These are phyloP conservation scores for Graptemys geographica DNA, from an alignment of 2,797 vertebrate species.

Conservation along the genomic window DNA sequence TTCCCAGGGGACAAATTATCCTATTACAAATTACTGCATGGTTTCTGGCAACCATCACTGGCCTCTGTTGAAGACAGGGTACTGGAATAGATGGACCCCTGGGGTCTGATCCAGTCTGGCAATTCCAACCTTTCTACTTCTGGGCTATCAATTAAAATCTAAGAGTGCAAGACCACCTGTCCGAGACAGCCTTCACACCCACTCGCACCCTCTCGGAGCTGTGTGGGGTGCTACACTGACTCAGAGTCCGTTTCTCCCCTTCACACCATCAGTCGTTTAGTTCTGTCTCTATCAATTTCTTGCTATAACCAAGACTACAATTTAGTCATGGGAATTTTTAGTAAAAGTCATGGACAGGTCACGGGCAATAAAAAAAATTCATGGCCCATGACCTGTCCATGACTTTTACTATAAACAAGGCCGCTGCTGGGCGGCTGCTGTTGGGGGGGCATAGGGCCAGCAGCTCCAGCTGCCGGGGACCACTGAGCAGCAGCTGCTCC, in stretches of 20 bases:
- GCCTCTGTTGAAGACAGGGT: not conserved
- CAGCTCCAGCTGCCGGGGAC: too few relatives aligned
- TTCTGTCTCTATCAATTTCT: not conserved
- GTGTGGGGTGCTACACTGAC: not conserved
- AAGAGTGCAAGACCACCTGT: not conserved
- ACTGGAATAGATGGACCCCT: not conserved
- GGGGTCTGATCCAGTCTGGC: not conserved
- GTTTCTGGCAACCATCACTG: not conserved
- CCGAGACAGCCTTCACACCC: not conserved
- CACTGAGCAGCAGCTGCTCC: too few relatives aligned
- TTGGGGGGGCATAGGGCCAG: too few relatives aligned
- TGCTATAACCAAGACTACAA: too few relatives aligned
- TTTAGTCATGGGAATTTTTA: too few relatives aligned
- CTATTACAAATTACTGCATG: not conserved
- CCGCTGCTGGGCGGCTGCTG: too few relatives aligned
- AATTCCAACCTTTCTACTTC: not conserved
- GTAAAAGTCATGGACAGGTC: too few relatives aligned
- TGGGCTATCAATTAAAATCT: not conserved
- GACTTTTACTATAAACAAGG: too few relatives aligned
- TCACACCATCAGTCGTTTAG: not conserved
- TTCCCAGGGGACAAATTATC: not conserved
- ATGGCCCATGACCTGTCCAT: too few relatives aligned
- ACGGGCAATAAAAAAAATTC: too few relatives aligned
- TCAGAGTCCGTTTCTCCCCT: not conserved
- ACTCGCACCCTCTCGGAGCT: not conserved